Evolutionary conservation across 2,113 vertebrate genomes (phyloP), one percentile per base, ranked within the genome.

Genomic region (Cebus imitator): DNA sequence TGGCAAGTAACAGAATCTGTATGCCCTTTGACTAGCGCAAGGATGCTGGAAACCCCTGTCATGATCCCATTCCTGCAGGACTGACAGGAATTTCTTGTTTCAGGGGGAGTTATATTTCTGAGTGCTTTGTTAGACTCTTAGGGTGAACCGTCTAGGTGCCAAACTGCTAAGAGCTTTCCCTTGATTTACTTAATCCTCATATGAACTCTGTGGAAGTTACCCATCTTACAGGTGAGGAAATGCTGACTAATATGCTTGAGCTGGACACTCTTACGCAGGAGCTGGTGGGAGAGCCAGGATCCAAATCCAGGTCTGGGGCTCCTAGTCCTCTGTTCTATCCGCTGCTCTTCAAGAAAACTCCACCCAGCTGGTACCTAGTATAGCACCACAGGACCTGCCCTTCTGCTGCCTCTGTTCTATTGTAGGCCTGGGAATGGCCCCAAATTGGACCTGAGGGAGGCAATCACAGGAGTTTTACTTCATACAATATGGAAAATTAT

Each of bases 271-370:
- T 43, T 27, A 9, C 17, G 61, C 30, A 11, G 21, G 5, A 40
- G 50, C 25, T 52, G 18, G 3, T 11, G 13, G 55, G n/a, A 91
- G 35, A 73, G 43, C 27, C 78, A 37, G 14, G 58, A 66, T 48
- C 25, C 21, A 16, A 64, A 52, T 25, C 58, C 58, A 82, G n/a
- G 10, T 50, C 90, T 83, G 8, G 23, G 37, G 21, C 61, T 81
- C 11, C n/a, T n/a, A 18, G 37, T 66, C 30, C 57, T 27, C 16
- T 40, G 73, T 35, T 61, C 68, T 7, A 0, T 27, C 0, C 0
- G 27, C 40, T 81, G 21, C 52, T 21, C 66, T 27, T 87, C 40
- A 18, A 79, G 52, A 75, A 73, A 17, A 93, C 32, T 8, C 0
- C 35, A 72, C 30, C 45, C 64, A 68, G 50, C 17, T 32, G 11